Percentiles rank a stretch among this genome's conserved stretches.
Conservation (phyloP, 2,888 invertebrate genomes). For the Euproctis similis region DNA sequence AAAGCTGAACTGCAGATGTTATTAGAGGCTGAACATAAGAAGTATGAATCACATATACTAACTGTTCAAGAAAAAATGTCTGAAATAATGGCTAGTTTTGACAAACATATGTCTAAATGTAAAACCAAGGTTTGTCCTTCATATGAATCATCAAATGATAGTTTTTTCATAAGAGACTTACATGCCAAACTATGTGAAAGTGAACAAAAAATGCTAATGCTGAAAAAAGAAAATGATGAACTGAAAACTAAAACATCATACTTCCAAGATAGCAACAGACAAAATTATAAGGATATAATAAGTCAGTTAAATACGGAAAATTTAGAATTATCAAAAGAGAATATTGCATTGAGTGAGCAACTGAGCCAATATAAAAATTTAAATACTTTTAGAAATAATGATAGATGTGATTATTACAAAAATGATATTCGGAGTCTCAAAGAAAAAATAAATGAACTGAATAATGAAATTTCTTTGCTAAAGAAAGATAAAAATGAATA, state of each 20-base stretch:
- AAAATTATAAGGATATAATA: conserved; percentile 60
- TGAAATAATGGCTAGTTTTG: conserved; percentile 54
- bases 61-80: conserved; percentile 52
- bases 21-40: conserved; percentile 57
- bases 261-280: conserved; percentile 40
- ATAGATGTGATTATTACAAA: conserved; percentile 36
- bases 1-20: conserved; percentile 54
- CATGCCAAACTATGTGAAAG: conserved; percentile 63
- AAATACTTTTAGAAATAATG: conserved; percentile 31
- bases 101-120: conserved; percentile 43
- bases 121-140: conserved; percentile 31
- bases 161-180: conserved; percentile 52
- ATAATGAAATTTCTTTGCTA: conserved; percentile 43
- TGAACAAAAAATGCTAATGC: conserved; percentile 64
- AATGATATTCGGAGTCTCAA: conserved; percentile 45
- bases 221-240: conserved; percentile 67
- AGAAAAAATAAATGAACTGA: conserved; percentile 45
- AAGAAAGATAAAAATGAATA: conserved; percentile 64
- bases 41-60: conserved; percentile 56
- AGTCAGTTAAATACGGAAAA: conserved; percentile 63
- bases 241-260: conserved; percentile 35
- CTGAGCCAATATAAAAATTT: conserved; percentile 51
- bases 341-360: conserved; percentile 54
- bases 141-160: conserved; percentile 29
- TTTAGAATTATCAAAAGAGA: conserved; percentile 61